Evolutionary conservation across 2,888 invertebrate genomes (phyloP), one percentile per base, ranked within the genome.

Genomic region (Phortica okadai): DNA sequence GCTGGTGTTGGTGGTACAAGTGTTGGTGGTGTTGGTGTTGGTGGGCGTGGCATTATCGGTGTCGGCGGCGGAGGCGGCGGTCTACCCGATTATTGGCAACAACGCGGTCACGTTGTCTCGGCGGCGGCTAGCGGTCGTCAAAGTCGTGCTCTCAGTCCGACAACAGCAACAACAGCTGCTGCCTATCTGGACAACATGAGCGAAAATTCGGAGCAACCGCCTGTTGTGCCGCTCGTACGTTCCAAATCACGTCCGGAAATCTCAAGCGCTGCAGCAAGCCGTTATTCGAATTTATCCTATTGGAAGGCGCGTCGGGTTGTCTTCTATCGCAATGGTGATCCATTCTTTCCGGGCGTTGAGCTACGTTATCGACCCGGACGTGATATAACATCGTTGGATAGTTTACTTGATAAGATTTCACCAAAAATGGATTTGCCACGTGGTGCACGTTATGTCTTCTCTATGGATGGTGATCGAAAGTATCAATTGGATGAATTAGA

Each of bases 241-340:
- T 91, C 92, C 54, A 92, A 92, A 82, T 91, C 92, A 50, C 89
- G 91, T 54, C 91, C 91, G 64, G 92, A 91, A 81, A 82, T 91
- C 56, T 87, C 90, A 14, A 89, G 89, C 82, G 87, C 87, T 42
- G 93, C 94, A 83, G 92, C 89, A 72, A 93, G 92, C 89, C 91
- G 94, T 84, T 96, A 96, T 91, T 95, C 94, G 81, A 96, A 96
- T 90, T 93, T 96, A 74, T 96, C 96, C 81, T 97, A 96, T 90
- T 97, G 97, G 97, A 94, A 96, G 87, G 96, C 97, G 0, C 93
- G 97, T 77, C 93, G 97, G 74, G 96, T 98, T 77, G 95, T 96
- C 1, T 98, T 98, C 92, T 98, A 96, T 92, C 95, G 97, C 90
- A 98, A 98, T 93, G 98, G 98, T 3, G 98, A 98, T 90, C 96